phyloP scores from a whole-genome alignment of 2,113 vertebrate species.

The Hemichromis elongatus region DNA sequence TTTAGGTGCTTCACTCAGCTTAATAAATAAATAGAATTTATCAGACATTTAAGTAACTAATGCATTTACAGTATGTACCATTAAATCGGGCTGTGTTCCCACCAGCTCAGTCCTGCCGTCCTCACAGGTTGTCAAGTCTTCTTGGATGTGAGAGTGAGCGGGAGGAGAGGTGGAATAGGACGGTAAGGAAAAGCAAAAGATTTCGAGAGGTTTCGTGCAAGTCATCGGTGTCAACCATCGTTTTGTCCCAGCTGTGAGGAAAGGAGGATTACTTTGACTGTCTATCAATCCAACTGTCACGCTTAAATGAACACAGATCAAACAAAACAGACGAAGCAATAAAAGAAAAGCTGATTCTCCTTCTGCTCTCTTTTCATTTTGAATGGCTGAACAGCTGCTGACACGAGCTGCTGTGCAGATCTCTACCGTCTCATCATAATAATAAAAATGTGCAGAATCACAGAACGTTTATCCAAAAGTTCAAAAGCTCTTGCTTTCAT shows the following conservation, averaged over 20 bases:
- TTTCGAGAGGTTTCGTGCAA: background rate
- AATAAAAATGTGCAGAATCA: background rate
- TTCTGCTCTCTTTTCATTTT: background rate
- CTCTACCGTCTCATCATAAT: background rate
- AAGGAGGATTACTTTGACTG: background rate
- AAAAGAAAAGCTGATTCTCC: background rate
- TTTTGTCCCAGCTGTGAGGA: background rate
- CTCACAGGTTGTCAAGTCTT: background rate
- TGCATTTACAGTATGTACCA: slow-evolving; percentile 14
- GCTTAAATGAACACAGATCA: background rate
- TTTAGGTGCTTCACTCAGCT: background rate
- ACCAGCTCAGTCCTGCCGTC: background rate
- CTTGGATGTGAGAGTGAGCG: background rate
- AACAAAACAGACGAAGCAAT: rapidly evolving
- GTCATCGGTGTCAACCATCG: background rate
- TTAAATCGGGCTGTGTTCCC: background rate
- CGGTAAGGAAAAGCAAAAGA: rapidly evolving
- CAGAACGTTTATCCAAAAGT: background rate
- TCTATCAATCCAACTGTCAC: background rate
- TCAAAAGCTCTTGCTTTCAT: background rate
- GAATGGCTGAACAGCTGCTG: background rate
- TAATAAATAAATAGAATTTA: slow-evolving; percentile 21
- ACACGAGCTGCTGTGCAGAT: background rate
- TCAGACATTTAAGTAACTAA: background rate
- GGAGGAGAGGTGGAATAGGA: background rate